Evolutionary conservation across 2,113 vertebrate genomes (phyloP).

Genomic region (Talpa occidentalis): DNA sequence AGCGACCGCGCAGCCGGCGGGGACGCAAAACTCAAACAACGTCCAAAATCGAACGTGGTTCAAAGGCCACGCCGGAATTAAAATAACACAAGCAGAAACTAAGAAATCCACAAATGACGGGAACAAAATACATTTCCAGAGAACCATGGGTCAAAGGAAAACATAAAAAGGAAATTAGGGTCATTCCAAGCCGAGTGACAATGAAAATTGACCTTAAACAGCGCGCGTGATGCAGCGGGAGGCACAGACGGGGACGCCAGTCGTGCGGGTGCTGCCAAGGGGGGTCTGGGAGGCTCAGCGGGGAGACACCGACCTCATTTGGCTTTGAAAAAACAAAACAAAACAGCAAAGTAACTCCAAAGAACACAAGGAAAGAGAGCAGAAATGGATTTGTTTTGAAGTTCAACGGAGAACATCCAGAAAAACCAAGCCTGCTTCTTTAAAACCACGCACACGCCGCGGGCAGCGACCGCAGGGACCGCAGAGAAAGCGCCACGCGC

Average conservation of each 20-base stretch:
- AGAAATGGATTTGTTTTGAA: neutral
- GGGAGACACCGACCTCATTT: too few species aligned
- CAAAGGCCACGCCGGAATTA: neutral
- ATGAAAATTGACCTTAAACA: neutral
- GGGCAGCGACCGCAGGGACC: too few species aligned
- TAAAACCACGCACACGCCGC: too few species aligned
- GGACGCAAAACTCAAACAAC: neutral
- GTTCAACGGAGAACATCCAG: neutral
- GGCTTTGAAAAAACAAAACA: too few species aligned
- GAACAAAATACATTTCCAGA: neutral
- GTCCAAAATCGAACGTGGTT: neutral
- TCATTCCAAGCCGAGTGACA: neutral
- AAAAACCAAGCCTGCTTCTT: too few species aligned
- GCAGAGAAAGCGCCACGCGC: too few species aligned
- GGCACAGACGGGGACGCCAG: too few species aligned
- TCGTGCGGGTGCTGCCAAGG: too few species aligned
- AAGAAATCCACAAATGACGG: neutral
- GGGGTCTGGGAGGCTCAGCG: too few species aligned
- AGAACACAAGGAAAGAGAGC: neutral
- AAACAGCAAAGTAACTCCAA: neutral
- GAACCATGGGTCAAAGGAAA: neutral
- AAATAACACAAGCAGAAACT: neutral
- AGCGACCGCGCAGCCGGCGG: too few species aligned
- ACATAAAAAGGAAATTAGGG: neutral
- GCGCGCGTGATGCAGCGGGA: neutral